Base-by-base conservation (phyloP, 1,140 invertebrate genomes). In the Andrena cerasifolii region DNA sequence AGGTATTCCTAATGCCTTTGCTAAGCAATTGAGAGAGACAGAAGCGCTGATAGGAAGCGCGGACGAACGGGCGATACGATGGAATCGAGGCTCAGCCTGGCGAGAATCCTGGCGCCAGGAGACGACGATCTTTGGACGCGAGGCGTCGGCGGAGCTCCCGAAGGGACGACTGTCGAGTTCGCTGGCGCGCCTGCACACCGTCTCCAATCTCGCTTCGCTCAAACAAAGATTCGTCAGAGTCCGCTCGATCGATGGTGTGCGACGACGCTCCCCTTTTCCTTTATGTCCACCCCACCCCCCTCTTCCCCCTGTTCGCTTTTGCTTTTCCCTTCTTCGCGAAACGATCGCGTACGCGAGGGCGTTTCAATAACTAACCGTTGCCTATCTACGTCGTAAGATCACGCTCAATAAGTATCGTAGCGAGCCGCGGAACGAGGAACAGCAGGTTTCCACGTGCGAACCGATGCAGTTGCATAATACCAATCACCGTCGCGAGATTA, bases 321-420 rank as follows among this genome's bases (percentile, higher is more conserved):
- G 24, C 26, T 31, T 73, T 31, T 14, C 16, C 28, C n/a, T 24
- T 21, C 21, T 5, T 21, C 28, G 36, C 21, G 31, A n/a, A 21
- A 66, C 49, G 36, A 63, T 51, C 16, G n/a, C 12, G 54, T 49
- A 24, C 33, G 45, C 24, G 16, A 6, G 45, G 21, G 78, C 54
- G 71, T 78, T 82, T 83, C 82, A 76, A n/a, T 83, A 77, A 87
- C 84, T 88, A 88, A 87, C 84, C 83, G 81, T 91, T 90, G 89
- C 87, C 89, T 91, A 91, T 89, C 78, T 90, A 91, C 80, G 83
- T 90, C 83, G 84, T 91, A 90, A 91, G 90, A 89, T 85, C 83
- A 91, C 87, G 89, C 90, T 91, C 88, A 91, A 91, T 90, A 90
- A 89, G 82, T 92, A 86, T 90, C 75, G 85, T 91, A 90, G 89